Evolutionary conservation across 2,113 vertebrate genomes (phyloP).

Genomic region (Thoracochromis brauschi): DNA sequence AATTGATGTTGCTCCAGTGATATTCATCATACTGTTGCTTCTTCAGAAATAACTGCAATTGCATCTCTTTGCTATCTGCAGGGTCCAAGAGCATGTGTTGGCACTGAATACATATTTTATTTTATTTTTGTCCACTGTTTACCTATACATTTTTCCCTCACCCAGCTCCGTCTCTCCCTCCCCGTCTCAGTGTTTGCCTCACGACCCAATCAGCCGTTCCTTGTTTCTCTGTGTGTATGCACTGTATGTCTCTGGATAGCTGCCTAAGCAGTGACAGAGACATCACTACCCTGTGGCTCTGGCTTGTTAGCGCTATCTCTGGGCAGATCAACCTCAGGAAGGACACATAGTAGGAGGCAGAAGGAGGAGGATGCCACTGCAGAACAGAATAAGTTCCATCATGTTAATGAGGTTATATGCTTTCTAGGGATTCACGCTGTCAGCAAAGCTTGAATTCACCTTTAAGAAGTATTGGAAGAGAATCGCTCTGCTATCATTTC

Average conservation of each 20-base stretch:
- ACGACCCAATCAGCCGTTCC: neutral
- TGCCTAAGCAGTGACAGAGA: conserved; percentile 35
- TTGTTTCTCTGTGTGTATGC: neutral
- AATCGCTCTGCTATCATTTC: neutral
- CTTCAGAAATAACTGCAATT: neutral
- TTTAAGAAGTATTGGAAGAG: neutral
- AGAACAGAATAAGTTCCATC: neutral
- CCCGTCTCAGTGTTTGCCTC: neutral
- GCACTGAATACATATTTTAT: neutral
- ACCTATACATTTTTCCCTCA: neutral
- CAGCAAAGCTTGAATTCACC: neutral
- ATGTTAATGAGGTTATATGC: neutral
- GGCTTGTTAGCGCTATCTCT: conserved; percentile 52
- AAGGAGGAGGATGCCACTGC: neutral
- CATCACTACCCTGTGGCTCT: neutral
- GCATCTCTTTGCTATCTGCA: neutral
- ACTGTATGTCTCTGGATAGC: conserved; percentile 23
- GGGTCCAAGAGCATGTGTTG: neutral
- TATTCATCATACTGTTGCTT: neutral
- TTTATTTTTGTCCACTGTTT: neutral
- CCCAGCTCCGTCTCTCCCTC: neutral
- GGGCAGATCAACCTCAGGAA: conserved; percentile 40
- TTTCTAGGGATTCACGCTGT: neutral
- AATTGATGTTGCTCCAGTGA: neutral
- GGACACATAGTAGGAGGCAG: neutral